These are phyloP conservation scores for Varanus komodoensis DNA, from an alignment of 2,113 vertebrate species.

Conservation along the genomic window DNA sequence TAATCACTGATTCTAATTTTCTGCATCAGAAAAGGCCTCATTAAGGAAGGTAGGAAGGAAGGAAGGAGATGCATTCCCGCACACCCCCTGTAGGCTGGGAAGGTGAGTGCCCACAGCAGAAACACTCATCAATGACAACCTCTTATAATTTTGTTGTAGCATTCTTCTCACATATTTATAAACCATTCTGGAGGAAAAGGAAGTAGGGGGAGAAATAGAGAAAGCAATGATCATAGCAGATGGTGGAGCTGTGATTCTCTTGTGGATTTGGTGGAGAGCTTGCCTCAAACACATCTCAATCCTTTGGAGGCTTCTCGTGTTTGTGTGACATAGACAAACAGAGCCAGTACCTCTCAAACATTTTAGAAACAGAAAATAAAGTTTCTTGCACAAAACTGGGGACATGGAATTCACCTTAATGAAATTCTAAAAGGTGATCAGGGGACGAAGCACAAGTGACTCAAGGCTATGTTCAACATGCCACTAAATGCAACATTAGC, in stretches of 20 bases:
- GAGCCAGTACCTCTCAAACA: conserved; percentile 42
- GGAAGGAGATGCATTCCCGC: conserved; percentile 19
- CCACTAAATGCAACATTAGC: neutral
- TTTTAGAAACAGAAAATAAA: conserved; percentile 32
- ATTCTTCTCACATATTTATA: conserved; percentile 57
- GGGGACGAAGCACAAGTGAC: neutral
- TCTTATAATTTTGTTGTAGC: conserved; percentile 32
- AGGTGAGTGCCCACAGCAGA: conserved; percentile 37
- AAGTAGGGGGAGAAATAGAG: conserved; percentile 20
- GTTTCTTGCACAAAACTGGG: neutral
- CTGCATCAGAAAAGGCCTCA: conserved; percentile 51
- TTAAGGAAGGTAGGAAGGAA: conserved; percentile 39
- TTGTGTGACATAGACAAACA: conserved; percentile 47
- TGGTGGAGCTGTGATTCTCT: neutral
- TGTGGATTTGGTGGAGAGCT: conserved; percentile 11
- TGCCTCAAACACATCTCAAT: conserved; percentile 51
- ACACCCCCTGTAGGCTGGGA: conserved; percentile 19
- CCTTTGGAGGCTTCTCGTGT: conserved; percentile 50
- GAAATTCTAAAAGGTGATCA: neutral
- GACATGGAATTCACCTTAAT: too few relatives aligned
- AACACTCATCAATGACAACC: conserved; percentile 13
- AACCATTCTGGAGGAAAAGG: conserved; percentile 30
- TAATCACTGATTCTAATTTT: conserved; percentile 44
- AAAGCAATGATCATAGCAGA: conserved; percentile 33
- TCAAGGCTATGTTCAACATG: neutral